Base-by-base conservation (phyloP, 1,140 invertebrate species). In the Aphidius gifuensis region DNA sequence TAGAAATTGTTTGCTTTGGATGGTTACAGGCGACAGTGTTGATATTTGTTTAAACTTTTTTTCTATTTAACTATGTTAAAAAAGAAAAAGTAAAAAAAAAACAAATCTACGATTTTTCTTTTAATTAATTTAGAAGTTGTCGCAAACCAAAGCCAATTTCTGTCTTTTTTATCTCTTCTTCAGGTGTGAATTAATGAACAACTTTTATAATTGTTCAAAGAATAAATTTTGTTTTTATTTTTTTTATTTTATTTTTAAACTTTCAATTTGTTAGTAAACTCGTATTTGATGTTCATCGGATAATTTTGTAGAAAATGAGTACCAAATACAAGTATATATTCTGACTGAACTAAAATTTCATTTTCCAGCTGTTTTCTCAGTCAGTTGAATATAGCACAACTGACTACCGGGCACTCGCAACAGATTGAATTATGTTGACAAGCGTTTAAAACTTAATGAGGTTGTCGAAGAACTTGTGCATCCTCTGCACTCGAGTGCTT, bases 201-300 rank as follows among this genome's bases (percentile, higher is more conserved):
- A 62, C 23, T 56, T 62, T 62, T 62, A 47, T 61, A 55, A 61
- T 55, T 54, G 55, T 56, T 23, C 51, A 55, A 43, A 32, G 23
- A 32, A 32, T 32, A 32, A 32, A 32, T 1, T 32, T 32, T 32
- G 23, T 32, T 32, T 32, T 32, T 32, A 3, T 2, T 32, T 32
- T 32, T 32, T 32, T 32, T 32, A 4, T 32, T 32, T 32, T 32
- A 4, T 32, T 32, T 32, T 32, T 32, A 49, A 59, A n/a, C 21
- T 59, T 50, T 11, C 21, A 38, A 9, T 32, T 23, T 54, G 23
- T 23, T 54, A 32, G 16, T 9, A 54, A 54, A 54, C 11, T 23
- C 32, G 39, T 5, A 40, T 39, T 39, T 42, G 58, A n/a, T 9
- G n/a, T 16, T 42, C 23, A 5, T 38, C n/a, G 23, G 9, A 32